Evolutionary conservation across 1,140 invertebrate species (phyloP).

Genomic region (Pentalonia nigronervosa): DNA sequence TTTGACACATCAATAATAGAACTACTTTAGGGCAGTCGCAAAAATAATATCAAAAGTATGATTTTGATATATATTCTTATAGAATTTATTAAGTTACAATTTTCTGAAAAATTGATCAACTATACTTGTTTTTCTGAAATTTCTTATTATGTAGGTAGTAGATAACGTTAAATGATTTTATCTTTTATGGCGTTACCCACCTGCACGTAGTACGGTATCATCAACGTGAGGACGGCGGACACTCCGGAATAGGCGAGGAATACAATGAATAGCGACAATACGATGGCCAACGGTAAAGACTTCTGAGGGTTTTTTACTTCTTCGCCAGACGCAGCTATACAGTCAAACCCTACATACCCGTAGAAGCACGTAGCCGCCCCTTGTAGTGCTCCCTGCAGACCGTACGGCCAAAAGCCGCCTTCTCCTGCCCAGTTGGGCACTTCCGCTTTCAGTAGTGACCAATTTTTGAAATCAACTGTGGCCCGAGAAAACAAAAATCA

Average conservation of each 20-base stretch:
- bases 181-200: constrained; percentile 60
- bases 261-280: constrained; percentile 67
- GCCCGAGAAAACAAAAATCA: neutral
- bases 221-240: constrained; percentile 81
- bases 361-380: constrained; percentile 88
- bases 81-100: no score
- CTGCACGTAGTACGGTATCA: constrained; percentile 77
- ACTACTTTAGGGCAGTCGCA: no score
- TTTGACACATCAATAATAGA: neutral
- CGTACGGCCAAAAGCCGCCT: constrained; percentile 86
- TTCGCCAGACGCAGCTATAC: constrained; percentile 77
- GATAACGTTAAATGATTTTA: neutral
- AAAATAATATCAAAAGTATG: no score
- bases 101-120: no score
- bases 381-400: constrained; percentile 77
- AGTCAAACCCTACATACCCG: constrained; percentile 91
- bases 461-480: constrained; percentile 71
- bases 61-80: no score
- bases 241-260: constrained; percentile 73
- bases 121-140: no score
- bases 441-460: constrained; percentile 70
- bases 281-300: constrained; percentile 70
- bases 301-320: constrained; percentile 72
- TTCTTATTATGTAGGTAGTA: no score
- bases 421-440: constrained; percentile 69